A percentile compares a stretch with the other conserved stretches of the same genome.
Conservation (phyloP, 1,140 invertebrate species). For the Pogonomyrmex barbatus region DNA sequence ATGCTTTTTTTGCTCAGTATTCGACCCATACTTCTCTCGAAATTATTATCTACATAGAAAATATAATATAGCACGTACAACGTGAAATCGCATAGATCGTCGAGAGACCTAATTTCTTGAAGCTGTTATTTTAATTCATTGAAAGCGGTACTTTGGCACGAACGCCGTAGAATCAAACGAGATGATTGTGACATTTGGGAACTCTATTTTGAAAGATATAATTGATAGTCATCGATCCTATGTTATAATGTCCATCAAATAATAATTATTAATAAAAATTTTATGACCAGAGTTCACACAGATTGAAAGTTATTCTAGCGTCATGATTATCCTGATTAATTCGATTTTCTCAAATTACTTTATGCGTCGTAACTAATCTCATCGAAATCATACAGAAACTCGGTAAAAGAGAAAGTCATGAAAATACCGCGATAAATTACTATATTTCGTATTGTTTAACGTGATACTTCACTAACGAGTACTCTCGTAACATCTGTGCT, state of each 20-base stretch:
- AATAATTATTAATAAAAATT: slow-evolving; percentile 10
- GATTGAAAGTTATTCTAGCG: slow-evolving; percentile 35
- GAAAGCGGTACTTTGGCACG: background rate
- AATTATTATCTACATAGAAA: slow-evolving; percentile 13
- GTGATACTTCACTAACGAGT: slow-evolving; percentile 53
- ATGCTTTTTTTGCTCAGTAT: too few relatives aligned
- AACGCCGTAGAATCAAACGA: background rate
- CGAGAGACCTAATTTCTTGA: slow-evolving; percentile 8
- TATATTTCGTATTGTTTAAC: slow-evolving; percentile 59
- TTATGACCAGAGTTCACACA: background rate
- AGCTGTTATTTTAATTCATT: slow-evolving; percentile 30
- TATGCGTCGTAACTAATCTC: slow-evolving; percentile 39
- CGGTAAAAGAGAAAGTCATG: slow-evolving; percentile 37
- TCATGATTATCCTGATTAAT: slow-evolving; percentile 28
- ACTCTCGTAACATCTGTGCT: slow-evolving; percentile 40
- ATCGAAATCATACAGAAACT: slow-evolving; percentile 43
- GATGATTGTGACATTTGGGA: slow-evolving; percentile 18
- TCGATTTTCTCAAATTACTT: slow-evolving; percentile 18
- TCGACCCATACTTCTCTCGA: too few relatives aligned
- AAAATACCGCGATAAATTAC: slow-evolving; percentile 49
- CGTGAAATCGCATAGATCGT: slow-evolving; percentile 13
- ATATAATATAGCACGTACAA: slow-evolving; percentile 1
- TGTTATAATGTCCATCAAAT: slow-evolving; percentile 21
- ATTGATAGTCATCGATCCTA: slow-evolving; percentile 9
- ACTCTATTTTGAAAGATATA: background rate